These are phyloP conservation scores for Hippopotamus amphibius DNA, from an alignment of 2,113 vertebrate species.

Conservation along the genomic window DNA sequence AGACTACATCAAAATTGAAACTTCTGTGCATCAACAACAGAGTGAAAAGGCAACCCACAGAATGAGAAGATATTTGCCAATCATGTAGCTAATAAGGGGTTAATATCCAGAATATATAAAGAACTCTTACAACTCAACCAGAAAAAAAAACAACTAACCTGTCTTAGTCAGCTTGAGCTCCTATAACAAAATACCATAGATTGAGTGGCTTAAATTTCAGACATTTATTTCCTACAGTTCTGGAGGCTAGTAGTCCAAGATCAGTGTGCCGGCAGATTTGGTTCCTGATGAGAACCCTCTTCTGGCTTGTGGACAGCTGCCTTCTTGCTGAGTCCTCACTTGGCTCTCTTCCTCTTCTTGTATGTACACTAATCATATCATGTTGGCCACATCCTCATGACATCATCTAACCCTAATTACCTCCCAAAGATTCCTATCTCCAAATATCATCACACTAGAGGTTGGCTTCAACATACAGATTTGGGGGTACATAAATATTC, in stretches of 20 bases:
- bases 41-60: not conserved
- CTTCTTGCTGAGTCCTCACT: not conserved
- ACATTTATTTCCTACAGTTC: constrained; percentile 19
- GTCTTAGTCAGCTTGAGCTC: not conserved
- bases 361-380: not conserved
- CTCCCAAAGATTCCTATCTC: not conserved
- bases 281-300: not conserved
- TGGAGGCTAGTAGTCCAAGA: not conserved
- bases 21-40: not conserved
- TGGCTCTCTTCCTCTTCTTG: not conserved
- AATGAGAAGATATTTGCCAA: constrained; percentile 31
- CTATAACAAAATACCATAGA: constrained; percentile 21
- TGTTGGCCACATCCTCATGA: not conserved
- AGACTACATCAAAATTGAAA: not conserved
- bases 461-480: not conserved
- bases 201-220: not conserved
- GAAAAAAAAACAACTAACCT: not conserved
- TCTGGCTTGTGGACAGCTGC: not conserved
- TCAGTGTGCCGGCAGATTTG: not conserved
- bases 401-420: not conserved
- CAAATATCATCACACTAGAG: not conserved
- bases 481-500: not conserved
- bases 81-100: not conserved
- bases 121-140: not conserved
- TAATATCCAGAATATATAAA: constrained; percentile 9